Base-by-base conservation (phyloP, 2,797 vertebrate genomes). In the Pterois miles region DNA sequence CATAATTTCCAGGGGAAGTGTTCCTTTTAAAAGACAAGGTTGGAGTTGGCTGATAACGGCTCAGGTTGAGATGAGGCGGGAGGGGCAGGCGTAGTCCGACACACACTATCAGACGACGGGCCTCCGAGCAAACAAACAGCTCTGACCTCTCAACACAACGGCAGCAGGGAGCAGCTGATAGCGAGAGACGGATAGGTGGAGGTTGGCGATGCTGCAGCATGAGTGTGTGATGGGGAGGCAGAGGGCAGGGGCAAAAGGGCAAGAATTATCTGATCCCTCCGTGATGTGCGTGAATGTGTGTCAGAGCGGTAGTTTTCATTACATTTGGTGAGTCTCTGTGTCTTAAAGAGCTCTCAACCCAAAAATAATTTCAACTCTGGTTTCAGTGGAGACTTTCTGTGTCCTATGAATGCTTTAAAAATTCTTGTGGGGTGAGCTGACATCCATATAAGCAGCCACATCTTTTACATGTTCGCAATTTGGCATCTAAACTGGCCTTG, bases 111-210 rank as follows among this genome's bases (percentile, higher is more conserved):
- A 92, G 90, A 81, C 74, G 53, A 66, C 54, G 48, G 84, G 83
- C 85, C 87, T 85, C 83, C 76, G 65, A 77, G 87, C 87, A 93
- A 94, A 94, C 92, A 94, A 93, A 94, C 92, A 91, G 31, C 80
- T 22, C 67, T 85, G 91, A 92, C 91, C 92, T 91, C 90, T 86
- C 48, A 80, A 89, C 91, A 89, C 91, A 93, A 86, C 80, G 68
- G 88, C 89, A 86, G 87, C 88, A 90, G 91, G 89, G 90, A 89
- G 91, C 81, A 70, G 83, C 85, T 88, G 93, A 87, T 90, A 92
- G 86, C 18, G 50, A 46, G 79, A 90, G 93, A 89, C 56, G 62
- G 90, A 89, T 87, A 81, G 87, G 66, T 65, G n/a, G 81, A 87
- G 77, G 82, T 36, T 74, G 78, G 71, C 64, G 73, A 80, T 82